Evolutionary conservation across 2,797 vertebrate species (phyloP), one percentile per base, ranked within the genome.

Genomic region (Periophthalmus magnuspinnatus): DNA sequence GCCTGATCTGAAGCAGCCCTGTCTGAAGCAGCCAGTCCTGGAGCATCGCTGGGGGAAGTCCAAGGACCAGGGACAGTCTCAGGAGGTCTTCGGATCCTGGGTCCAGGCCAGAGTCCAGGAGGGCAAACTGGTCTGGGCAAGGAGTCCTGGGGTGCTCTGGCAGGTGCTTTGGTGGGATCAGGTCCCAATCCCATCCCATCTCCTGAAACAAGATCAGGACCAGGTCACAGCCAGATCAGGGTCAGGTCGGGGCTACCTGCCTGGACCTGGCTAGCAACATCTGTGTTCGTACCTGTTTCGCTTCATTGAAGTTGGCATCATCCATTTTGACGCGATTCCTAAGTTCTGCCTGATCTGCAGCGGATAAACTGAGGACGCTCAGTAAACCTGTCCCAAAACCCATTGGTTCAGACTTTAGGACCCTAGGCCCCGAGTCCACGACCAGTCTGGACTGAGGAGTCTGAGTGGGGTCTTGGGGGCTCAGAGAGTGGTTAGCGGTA

Each of bases 51-150:
- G 52, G 52, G 21, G 52, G 9, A 22, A 55, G 52, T 55, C 52
- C 52, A 21, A 55, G 21, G 21, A 55, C 21, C 52, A 55, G 24
- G 24, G 56, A 32, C 24, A 58, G 56, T 33, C 52, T 55, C 21
- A 55, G 21, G 21, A 55, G 52, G 52, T 55, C 52, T 21, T 55
- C 52, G 83, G 28, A 77, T 82, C 5, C 82, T 0, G 28, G 28
- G 14, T 47, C 86, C 81, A 33, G 81, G 80, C 6, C 16, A 24
- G 17, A 16, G 56, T 28, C 56, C 13, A 58, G 28, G 24, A 17
- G 28, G 82, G 79, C 33, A 73, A 80, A 67, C 62, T 19, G 48
- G 85, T 85, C 10, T 45, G 82, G 8, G 86, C 75, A n/a, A 84
- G 61, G 58, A 84, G 67, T 13, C 50, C 50, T 14, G 41, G 2